Base-by-base conservation (phyloP, 2,888 invertebrate genomes). In the Xylota segnis region DNA sequence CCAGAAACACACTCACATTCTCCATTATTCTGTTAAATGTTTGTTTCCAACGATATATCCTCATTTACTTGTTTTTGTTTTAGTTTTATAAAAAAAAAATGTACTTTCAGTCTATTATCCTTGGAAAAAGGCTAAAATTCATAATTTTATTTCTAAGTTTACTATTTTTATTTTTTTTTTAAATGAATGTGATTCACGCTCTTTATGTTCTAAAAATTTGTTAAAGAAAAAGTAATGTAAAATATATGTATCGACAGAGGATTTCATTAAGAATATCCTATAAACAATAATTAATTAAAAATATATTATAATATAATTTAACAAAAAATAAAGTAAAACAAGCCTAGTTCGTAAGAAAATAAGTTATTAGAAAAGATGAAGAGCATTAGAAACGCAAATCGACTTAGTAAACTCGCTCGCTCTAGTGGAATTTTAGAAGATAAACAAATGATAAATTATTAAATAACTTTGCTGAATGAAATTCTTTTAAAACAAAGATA, bases 101-200 rank as follows among this genome's bases (percentile, higher is more conserved):
- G 43, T 66, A 74, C n/a, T 74, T 74, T 66, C 27, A 54, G 59
- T 66, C 40, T 84, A 71, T 76, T 76, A 59, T 66, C 81, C 75
- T 84, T 81, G 74, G 66, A 78, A 63, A 56, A 83, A 75, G 78
- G 78, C 68, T 63, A 74, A 74, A 87, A 87, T 77, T 83, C 45
- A 84, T 23, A 23, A 23, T 23, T 23, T 66, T 45, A 75, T 27
- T 63, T 14, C 27, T 76, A 77, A 66, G 76, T 71, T 78, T 65
- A 70, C 32, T 63, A 14, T 43, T 37, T 47, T 37, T 65, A 52
- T 63, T 37, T 65, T 58, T 56, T 34, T 34, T 75, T 59, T 66
- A 47, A 70, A 70, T 71, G 86, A 87, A 86, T 87, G 81, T 87
- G 82, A 86, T 87, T 83, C 87, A 72, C 79, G 37, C 40, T 63